Evolutionary conservation across 2,113 vertebrate genomes (phyloP).

Genomic region (Cyanistes caeruleus): DNA sequence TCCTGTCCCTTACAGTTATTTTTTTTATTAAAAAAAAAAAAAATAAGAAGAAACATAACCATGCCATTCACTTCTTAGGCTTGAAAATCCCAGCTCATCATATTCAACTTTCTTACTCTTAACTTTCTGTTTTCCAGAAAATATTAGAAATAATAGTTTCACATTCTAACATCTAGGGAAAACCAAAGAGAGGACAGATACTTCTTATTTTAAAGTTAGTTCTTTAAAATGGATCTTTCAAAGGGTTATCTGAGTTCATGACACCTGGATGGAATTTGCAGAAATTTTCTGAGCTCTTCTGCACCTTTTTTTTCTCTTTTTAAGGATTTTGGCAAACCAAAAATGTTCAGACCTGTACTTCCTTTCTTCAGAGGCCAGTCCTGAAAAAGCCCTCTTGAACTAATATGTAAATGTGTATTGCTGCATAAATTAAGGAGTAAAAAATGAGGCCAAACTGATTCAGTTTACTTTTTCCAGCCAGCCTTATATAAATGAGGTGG

Average conservation of each 20-base stretch:
- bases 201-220: neutral
- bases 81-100: neutral
- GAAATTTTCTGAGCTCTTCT: neutral
- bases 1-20: neutral
- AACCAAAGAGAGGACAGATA: neutral
- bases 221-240: neutral
- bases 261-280: neutral
- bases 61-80: neutral
- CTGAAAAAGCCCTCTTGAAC: slow-evolving; percentile 24
- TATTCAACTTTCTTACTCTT: neutral
- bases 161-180: neutral
- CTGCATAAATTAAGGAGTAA: slow-evolving; percentile 28
- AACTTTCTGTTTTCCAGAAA: neutral
- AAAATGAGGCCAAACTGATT: neutral
- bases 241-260: slow-evolving; percentile 22
- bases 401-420: slow-evolving; percentile 27
- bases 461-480: slow-evolving; percentile 39
- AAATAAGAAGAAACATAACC: neutral
- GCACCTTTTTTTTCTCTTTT: neutral
- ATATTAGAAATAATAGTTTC: neutral
- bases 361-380: neutral
- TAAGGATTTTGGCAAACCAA: neutral
- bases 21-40: neutral
- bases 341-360: neutral
- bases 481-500: slow-evolving; percentile 21